Evolutionary conservation across 2,797 vertebrate genomes (phyloP).

Genomic region (Tragelaphus eurycerus): DNA sequence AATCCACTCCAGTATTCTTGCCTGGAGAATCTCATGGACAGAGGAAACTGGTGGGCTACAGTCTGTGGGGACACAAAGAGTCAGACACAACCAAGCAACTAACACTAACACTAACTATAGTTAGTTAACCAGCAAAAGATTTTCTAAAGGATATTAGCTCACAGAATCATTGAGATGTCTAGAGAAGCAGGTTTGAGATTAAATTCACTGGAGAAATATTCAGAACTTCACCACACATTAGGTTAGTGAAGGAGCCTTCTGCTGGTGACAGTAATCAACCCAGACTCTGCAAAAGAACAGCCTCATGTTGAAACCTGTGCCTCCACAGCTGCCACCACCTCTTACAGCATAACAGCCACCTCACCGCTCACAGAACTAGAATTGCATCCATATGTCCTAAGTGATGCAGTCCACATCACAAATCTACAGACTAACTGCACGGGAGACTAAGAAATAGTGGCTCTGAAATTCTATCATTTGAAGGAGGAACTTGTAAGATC

Average conservation of each 20-base stretch:
- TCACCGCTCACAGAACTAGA: neutral
- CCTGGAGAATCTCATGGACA: neutral
- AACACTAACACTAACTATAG: neutral
- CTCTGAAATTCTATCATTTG: neutral
- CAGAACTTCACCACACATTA: neutral
- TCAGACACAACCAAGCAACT: neutral
- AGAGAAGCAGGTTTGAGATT: neutral
- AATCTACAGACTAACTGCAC: fast-evolving
- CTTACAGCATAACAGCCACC: neutral
- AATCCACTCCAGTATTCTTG: neutral
- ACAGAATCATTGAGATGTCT: neutral
- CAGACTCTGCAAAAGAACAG: neutral
- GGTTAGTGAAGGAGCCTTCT: fast-evolving
- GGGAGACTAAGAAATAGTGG: neutral
- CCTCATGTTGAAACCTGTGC: neutral
- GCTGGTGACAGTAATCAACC: neutral
- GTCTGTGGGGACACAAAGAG: fast-evolving
- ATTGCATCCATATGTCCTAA: fast-evolving
- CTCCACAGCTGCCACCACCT: neutral
- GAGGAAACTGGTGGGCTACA: neutral
- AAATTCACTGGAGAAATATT: neutral
- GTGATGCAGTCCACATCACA: neutral
- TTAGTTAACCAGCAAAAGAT: neutral
- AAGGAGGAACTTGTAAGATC: neutral
- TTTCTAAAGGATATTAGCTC: neutral